These are phyloP conservation scores for Ceyx cyanopectus DNA, from an alignment of 2,113 vertebrate species.

Conservation along the genomic window DNA sequence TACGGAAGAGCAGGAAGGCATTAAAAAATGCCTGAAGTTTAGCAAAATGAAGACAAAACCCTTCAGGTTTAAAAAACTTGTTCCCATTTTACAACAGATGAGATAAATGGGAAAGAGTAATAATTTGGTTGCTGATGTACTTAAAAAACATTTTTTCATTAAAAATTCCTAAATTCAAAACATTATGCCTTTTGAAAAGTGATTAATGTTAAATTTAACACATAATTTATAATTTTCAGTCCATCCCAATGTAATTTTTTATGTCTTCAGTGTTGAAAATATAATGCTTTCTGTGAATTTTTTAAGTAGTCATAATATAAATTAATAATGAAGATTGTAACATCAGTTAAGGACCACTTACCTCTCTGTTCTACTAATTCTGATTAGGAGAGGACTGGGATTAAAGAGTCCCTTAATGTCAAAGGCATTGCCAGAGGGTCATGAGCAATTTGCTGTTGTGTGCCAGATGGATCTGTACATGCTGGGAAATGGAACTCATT, in stretches of 20 bases:
- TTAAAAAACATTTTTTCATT: background rate
- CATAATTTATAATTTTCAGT: background rate
- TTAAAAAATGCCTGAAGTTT: background rate
- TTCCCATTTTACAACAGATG: background rate
- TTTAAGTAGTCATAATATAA: background rate
- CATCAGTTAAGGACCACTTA: background rate
- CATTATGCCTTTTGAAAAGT: background rate
- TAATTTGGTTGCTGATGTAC: background rate
- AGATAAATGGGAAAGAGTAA: background rate
- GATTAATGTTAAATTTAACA: background rate
- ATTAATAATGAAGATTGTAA: background rate
- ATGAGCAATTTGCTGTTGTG: background rate
- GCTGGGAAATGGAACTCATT: background rate
- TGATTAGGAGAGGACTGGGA: background rate
- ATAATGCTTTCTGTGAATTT: background rate
- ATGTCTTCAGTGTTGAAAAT: background rate
- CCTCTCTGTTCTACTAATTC: background rate
- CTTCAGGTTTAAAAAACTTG: background rate
- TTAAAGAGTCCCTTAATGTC: background rate
- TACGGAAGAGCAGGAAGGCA: background rate
- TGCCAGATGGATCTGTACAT: background rate
- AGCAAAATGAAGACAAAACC: background rate
- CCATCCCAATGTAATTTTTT: background rate
- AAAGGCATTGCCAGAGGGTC: background rate
- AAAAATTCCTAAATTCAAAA: background rate